A percentile compares a stretch with the other conserved stretches of the same genome.
Evolutionary conservation across 2,113 vertebrate genomes (phyloP).

Genomic region (Rhinolophus ferrumequinum): DNA sequence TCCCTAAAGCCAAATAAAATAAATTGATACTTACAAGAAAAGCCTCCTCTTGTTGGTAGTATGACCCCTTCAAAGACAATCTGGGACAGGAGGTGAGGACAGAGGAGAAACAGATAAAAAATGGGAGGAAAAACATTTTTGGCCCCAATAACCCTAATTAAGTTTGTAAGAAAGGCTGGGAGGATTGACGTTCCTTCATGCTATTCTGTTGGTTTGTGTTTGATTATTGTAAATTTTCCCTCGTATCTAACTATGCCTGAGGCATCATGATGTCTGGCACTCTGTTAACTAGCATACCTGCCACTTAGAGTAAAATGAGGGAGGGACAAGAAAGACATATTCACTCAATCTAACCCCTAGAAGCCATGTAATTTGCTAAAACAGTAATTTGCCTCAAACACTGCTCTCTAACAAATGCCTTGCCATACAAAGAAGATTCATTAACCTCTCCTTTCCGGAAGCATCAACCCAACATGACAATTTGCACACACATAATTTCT

Average conservation of each 20-base stretch:
- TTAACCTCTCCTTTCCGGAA: constrained; percentile 31
- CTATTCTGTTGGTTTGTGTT: constrained; percentile 86
- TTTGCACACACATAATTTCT: background rate
- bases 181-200: constrained; percentile 87
- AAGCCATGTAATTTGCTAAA: constrained; percentile 52
- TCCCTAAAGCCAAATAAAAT: constrained; percentile 46
- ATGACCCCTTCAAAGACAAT: constrained; percentile 43
- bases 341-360: constrained; percentile 29
- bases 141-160: constrained; percentile 87
- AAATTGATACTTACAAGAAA: background rate
- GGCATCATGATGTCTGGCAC: constrained; percentile 75
- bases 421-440: background rate
- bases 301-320: constrained; percentile 19
- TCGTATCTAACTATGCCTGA: constrained; percentile 76
- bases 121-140: constrained; percentile 82
- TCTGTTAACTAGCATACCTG: constrained; percentile 67
- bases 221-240: constrained; percentile 85
- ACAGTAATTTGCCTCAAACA: constrained; percentile 18
- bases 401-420: background rate
- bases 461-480: constrained; percentile 1
- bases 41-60: constrained; percentile 34
- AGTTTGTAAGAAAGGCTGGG: constrained; percentile 80
- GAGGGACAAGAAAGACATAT: background rate
- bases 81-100: constrained; percentile 56
- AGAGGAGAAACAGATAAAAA: constrained; percentile 56